Base-by-base conservation (phyloP, 2,888 invertebrate species). In the Drosophila mulleri region DNA sequence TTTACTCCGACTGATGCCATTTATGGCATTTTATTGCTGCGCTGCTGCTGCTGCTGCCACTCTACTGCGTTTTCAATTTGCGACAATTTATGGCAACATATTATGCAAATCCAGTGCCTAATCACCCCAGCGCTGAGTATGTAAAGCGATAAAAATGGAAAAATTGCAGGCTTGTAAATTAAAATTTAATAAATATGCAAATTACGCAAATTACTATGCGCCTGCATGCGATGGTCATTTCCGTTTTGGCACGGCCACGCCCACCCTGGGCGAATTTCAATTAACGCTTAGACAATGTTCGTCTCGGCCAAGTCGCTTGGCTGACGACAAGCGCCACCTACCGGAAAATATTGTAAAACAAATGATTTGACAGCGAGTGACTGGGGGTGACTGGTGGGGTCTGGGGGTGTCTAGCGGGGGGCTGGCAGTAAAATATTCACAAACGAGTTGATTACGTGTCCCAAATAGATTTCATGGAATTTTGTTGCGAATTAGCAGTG, bases 401-500 rank as follows among this genome's bases (percentile, higher is more conserved):
- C 6, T 6, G 26, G 26, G 18, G 18, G 37, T 50, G 2, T 29
- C 29, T 29, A 29, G 3, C 4, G 4, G 29, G 26, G n/a, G 23
- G 39, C 37, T 14, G 44, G n/a, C 58, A 60, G 50, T 74, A 64
- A 87, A 88, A 70, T 78, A 76, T 82, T 75, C 75, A 83, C 83
- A 88, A 86, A 88, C 88, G 90, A 88, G 86, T 81, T 89, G 86
- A 89, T 86, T 86, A 88, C 86, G 81, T 89, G 86, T 86, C 83
- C 89, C 79, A 77, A 66, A 86, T 88, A 81, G 88, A 86, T 86
- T 80, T 75, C 83, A 62, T 61, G 56, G 72, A 75, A 77, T 75
- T 79, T 73, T 66, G 50, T 61, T 70, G 63, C 68, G 62, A 88
- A 83, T 88, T 88, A 74, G 80, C 72, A 65, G 60, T 45, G 65